Evolutionary conservation across 2,888 invertebrate genomes (phyloP), one percentile per base, ranked within the genome.

Genomic region (Limnephilus marmoratus): DNA sequence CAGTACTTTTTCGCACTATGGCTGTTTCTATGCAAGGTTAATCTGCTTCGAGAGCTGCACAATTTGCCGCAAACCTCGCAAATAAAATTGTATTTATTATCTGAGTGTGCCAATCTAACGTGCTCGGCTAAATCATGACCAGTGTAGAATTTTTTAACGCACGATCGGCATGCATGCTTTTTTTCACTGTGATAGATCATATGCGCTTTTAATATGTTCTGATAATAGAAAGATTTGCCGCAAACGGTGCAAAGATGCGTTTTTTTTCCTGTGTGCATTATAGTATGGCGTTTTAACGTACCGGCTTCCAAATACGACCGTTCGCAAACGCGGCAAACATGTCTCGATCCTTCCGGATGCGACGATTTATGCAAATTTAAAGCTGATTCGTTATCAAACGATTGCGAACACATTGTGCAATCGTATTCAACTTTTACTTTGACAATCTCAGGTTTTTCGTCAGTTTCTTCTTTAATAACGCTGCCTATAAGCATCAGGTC

Each of bases 141-240:
- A 45, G 92, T 93, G 85, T 93, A 93, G 90, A 92, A 93, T 88
- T 82, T 93, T 85, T 93, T 93, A 31, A 93, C 91, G 90, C 93
- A 93, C n/a, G 80, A 15, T 7, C 53, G 31, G 41, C 93, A 93
- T 13, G 53, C 81, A 45, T 91, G 86, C 80, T 92, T 91, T 81
- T 93, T 93, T 29, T 93, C 93, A n/a, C 89, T 87, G 81, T 93
- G 93, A 49, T 92, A 93, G 31, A 93, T 81, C 93, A 93, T 93
- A 49, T 93, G 93, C 29, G 93, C 87, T 45, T 92, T 92, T 18
- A 93, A 83, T 1, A 92, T 91, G 85, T 93, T 93, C 45, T 85
- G 82, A 41, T 90, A 93, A 83, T 90, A 93, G 81, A 93, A 93
- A 12, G 89, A 85, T 80, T 93, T 93, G 0, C 93, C 93, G 82